Base-by-base conservation (phyloP, 2,113 vertebrate genomes). In the Tretioscincus oriximinensis region DNA sequence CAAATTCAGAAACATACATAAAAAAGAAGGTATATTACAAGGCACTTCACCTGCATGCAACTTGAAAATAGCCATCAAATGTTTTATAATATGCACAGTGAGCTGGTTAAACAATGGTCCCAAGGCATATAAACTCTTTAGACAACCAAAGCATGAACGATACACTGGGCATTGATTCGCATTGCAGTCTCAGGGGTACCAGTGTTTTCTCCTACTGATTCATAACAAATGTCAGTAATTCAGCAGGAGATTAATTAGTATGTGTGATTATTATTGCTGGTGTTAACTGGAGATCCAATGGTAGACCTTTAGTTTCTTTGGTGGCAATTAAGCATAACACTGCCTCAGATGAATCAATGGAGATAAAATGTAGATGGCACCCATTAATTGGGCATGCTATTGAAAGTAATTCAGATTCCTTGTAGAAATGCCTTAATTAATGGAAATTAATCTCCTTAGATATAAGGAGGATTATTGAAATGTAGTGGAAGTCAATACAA, bases 301-400 rank as follows among this genome's bases (percentile, higher is more conserved):
- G 82, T 71, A 76, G 87, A 16, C 80, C 61, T 73, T 83, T 0
- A 84, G 83, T 78, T 87, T 69, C 87, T 73, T 68, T 26, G 63
- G 69, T 1, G 0, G 54, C 78, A 87, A 87, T 91, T 90, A 86
- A 86, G 28, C 81, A 70, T 65, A 41, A 82, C 5, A 14, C 73
- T 71, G 78, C 81, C 86, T 84, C 87, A 58, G 82, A 86, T 84
- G 81, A 86, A 92, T 93, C 90, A 79, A 89, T 93, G 85, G 86
- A 70, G 88, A 85, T 73, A 51, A 89, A 88, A 90, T 81, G 86
- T 74, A 85, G 88, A 88, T 86, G 88, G 81, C 64, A 26, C 73
- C 70, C 82, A 77, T 85, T 83, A 89, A 87, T 72, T 82, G 82
- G 71, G 45, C 74, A 51, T 12, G 41, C 84, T 90, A 87, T 89